Conservation (phyloP, 2,797 vertebrate species). For the Varecia variegata region DNA sequence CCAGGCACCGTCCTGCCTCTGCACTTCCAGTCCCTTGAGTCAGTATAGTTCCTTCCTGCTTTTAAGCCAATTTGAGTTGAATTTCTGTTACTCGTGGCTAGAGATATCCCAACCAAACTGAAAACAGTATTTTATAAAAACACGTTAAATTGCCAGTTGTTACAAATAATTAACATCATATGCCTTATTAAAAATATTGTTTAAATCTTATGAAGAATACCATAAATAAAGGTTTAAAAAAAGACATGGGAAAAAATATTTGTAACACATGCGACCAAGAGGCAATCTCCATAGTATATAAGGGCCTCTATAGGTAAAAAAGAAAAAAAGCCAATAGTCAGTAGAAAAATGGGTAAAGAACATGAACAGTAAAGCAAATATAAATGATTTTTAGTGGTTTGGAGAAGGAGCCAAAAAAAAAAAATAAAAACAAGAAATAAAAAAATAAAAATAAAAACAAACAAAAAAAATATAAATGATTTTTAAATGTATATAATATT, state of each 20-base stretch:
- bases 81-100: background rate
- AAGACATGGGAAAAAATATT: background rate
- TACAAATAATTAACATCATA: background rate
- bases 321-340: background rate
- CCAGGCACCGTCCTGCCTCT: rapidly evolving
- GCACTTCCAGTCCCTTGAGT: background rate
- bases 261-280: background rate
- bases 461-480: too few species aligned
- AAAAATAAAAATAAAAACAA: too few species aligned
- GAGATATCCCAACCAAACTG: background rate
- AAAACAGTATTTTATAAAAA: background rate
- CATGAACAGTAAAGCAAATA: background rate
- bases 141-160: background rate
- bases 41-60: background rate
- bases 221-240: background rate
- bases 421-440: too few species aligned
- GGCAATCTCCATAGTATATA: background rate
- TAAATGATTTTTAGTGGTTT: background rate
- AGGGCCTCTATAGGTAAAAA: background rate
- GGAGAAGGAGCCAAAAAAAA: too few species aligned
- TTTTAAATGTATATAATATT: background rate
- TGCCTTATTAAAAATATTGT: background rate
- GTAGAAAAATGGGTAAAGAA: background rate
- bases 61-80: background rate
- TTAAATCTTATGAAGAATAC: background rate